Base-by-base conservation (phyloP, 2,113 vertebrate species). In the Archocentrus centrarchus region DNA sequence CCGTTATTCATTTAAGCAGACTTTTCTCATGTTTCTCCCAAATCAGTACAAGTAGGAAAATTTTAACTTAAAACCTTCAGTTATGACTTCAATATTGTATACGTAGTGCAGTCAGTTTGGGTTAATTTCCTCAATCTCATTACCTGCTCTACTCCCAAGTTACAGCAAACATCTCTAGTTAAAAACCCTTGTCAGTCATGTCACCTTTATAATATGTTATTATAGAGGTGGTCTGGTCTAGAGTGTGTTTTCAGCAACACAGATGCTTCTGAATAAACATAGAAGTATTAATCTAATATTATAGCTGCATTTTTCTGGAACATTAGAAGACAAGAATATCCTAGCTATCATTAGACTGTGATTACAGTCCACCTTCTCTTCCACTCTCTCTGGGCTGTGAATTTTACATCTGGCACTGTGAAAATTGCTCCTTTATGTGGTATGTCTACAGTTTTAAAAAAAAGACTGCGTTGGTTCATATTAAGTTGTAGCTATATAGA, bases 171-270 rank as follows among this genome's bases (percentile, higher is more conserved):
- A 18, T 11, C 22, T 11, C 14, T 47, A 27, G 41, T 47, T 47
- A 18, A 64, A 24, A 41, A 24, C 8, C 41, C 62, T 64, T 41
- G 62, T 14, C 24, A 47, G 64, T 27, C 22, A 7, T 68, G 64
- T 47, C 39, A 17, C 50, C 22, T 2, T 68, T 68, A 10, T 2
- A 11, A 27, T 22, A 47, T 68, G 63, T 68, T 68, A 27, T 68
- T 47, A 17, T 0, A 2, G 7, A 2, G 2, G 22, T 7, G 0
- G n/a, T 66, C 63, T 66, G 39, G 22, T 1, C 39, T 39, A 24
- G 39, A 66, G 39, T 17, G 39, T 24, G 0, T 41, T 66, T 66
- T 44, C 63, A 66, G 39, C 64, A 68, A 27, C 64, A 68, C 64
- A 18, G 39, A 66, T 66, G 63, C 63, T 66, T 3, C 63, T 66